Base-by-base conservation (phyloP, 2,113 vertebrate species). In the Psittacus erithacus region DNA sequence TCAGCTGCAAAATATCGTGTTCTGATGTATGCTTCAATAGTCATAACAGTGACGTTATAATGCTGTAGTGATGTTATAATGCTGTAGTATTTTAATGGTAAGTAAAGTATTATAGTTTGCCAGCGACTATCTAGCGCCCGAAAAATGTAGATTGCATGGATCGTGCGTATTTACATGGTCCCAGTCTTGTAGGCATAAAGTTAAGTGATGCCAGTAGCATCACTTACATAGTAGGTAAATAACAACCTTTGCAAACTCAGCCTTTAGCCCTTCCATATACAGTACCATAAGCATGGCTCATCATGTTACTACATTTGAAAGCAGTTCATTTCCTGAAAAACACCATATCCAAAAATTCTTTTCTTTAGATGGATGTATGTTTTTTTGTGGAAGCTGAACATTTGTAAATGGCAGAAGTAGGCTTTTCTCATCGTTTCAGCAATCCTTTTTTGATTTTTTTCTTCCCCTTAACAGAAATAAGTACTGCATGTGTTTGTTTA, bases 161-260 rank as follows among this genome's bases (percentile, higher is more conserved):
- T n/a, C 0, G 0, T 38, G 10, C 17, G 55, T 60, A 25, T 77
- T 46, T 27, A 35, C 13, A 41, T 0, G 0, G 6, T 67, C 13
- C 9, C 18, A 57, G 1, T 53, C 41, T 79, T 38, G 18, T 22
- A 85, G 39, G 47, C 38, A 68, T 31, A 44, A 55, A 38, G 15
- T 50, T 31, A 83, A 80, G 28, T 28, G 31, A 47, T 41, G 25
- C 8, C 27, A 52, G 19, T 23, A 73, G 22, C 25, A 22, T 4
- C 57, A 38, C 9, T 38, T 38, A 38, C 38, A 38, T 38, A 38
- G 38, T 38, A 38, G 24, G 31, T 38, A 67, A 82, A 62, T 8
- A 75, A 25, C 20, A 92, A 7, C 38, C 46, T 44, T 94, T 4
- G 6, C 24, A 82, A 24, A 53, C 13, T 60, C 76, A 86, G 8